Percentiles rank a stretch among this genome's conserved stretches.
Conservation (phyloP, 2,888 invertebrate species). For the Acanthopleura granulata region DNA sequence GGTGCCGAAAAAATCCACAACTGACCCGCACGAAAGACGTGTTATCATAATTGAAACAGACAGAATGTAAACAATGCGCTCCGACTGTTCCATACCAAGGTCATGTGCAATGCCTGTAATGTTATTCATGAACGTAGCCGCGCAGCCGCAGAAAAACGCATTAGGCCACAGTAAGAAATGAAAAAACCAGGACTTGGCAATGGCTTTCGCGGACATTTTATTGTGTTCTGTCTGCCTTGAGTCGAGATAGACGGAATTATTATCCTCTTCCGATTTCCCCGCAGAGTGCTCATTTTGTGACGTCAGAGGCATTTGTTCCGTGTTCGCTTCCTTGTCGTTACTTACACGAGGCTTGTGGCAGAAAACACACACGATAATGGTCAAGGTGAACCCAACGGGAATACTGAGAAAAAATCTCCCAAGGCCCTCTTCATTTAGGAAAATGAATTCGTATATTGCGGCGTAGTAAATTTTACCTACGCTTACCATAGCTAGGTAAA, state of each 20-base stretch:
- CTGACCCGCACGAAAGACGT: not conserved
- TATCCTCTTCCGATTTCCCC: no score
- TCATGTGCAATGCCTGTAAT: not conserved
- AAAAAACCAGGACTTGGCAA: not conserved
- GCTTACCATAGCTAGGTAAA: not conserved
- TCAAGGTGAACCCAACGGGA: not conserved
- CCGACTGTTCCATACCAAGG: not conserved
- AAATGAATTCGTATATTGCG: not conserved
- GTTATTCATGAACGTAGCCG: not conserved
- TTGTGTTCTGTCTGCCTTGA: not conserved
- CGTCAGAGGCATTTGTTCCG: no score
- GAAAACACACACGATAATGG: not conserved
- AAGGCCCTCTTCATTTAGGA: not conserved
- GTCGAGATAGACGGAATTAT: no score
- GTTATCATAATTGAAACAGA: not conserved
- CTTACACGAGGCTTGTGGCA: not conserved
- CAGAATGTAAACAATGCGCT: not conserved
- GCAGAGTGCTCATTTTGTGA: no score
- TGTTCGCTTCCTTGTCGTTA: not conserved
- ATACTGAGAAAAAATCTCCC: not conserved
- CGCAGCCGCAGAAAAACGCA: not conserved
- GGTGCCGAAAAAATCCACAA: not conserved
- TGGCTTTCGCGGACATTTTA: not conserved
- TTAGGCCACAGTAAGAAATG: not conserved
- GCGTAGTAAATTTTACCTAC: slow-evolving; percentile 4